These are phyloP conservation scores for Lampris incognitus DNA, from an alignment of 2,113 vertebrate species.

Conservation along the genomic window DNA sequence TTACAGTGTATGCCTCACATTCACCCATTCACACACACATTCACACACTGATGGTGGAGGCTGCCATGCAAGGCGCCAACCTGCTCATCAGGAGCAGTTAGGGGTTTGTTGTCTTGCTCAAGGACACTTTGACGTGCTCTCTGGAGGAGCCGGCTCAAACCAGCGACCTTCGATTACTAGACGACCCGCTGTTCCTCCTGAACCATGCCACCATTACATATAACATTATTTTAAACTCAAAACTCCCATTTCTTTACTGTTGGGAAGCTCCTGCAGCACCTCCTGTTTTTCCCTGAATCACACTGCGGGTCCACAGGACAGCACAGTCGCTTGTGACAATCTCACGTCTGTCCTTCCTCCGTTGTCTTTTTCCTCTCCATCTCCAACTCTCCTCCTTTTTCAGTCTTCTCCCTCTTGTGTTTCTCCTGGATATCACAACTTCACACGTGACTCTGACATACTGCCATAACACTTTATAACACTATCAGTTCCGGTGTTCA, in stretches of 20 bases:
- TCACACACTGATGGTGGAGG: too few species aligned
- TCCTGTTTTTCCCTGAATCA: constrained; percentile 5
- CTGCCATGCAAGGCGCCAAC: too few species aligned
- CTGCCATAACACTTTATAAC: constrained; percentile 59
- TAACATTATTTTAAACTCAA: background rate
- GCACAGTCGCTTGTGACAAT: constrained; percentile 59
- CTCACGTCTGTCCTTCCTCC: constrained; percentile 18
- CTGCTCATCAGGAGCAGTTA: too few species aligned
- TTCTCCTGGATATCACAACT: constrained; percentile 19
- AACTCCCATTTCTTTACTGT: background rate
- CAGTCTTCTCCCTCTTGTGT: background rate
- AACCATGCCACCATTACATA: too few species aligned
- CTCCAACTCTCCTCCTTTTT: too few species aligned
- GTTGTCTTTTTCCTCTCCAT: constrained; percentile 2
- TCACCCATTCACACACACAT: too few species aligned
- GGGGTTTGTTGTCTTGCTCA: too few species aligned
- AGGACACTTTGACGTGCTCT: too few species aligned
- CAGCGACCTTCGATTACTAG: too few species aligned
- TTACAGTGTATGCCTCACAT: too few species aligned
- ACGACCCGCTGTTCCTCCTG: too few species aligned
- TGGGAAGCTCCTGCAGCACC: background rate
- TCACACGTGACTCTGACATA: constrained; percentile 30
- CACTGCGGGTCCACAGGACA: constrained; percentile 7
- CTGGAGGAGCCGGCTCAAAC: too few species aligned
- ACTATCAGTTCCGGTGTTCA: constrained; percentile 60